Conservation (phyloP, 2,888 invertebrate genomes). For the Macroteleia sp. region DNA sequence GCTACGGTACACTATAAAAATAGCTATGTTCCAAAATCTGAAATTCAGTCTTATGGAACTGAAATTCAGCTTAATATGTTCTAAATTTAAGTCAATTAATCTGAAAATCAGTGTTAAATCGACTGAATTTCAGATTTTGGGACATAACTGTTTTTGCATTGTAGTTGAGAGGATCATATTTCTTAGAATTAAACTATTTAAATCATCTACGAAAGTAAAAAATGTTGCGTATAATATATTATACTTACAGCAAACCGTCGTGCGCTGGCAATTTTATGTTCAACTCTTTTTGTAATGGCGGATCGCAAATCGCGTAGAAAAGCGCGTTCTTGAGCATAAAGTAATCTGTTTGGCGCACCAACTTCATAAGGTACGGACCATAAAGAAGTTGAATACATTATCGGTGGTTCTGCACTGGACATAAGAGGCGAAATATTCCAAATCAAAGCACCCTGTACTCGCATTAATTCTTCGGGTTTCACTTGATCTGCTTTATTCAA, state of each 20-base stretch:
- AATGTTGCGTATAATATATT: no score
- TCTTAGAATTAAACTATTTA: no score
- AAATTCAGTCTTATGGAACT: no score
- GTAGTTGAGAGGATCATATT: no score
- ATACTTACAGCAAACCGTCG: constrained; percentile 95
- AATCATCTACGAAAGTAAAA: no score
- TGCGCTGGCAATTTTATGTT: constrained; percentile 97
- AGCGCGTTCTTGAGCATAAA: constrained; percentile 95
- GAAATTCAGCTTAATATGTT: no score
- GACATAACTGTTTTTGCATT: no score
- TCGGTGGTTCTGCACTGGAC: constrained; percentile 96
- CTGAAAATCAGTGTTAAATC: no score
- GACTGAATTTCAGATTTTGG: no score
- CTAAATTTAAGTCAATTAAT: no score
- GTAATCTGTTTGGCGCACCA: constrained; percentile 91
- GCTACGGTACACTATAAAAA: no score
- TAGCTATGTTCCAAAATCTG: no score
- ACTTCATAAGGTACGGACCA: constrained; percentile 94
- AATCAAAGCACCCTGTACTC: constrained; percentile 96
- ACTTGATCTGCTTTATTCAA: constrained; percentile 97
- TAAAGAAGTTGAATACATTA: constrained; percentile 94
- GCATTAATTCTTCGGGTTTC: constrained; percentile 95
- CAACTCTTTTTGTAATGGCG: constrained; percentile 94
- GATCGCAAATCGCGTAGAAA: constrained; percentile 93
- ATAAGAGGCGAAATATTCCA: constrained; percentile 99